Evolutionary conservation across 2,888 invertebrate species (phyloP).

Genomic region (Timandra comae): DNA sequence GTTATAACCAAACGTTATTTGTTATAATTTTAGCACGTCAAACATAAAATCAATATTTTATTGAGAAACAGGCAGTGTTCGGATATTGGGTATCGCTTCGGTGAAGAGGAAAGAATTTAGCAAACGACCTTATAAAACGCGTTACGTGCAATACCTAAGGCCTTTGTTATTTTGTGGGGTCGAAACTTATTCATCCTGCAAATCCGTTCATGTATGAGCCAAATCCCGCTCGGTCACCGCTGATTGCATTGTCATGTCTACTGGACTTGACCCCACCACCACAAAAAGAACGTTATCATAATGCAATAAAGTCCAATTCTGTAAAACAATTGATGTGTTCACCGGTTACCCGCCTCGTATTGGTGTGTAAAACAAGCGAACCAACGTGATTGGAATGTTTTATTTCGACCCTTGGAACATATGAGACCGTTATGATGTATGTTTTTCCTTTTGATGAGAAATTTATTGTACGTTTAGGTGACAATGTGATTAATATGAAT

Average conservation of each 20-base stretch:
- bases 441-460: constrained; percentile 62
- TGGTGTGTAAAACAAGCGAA: constrained; percentile 74
- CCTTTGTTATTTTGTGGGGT: constrained; percentile 74
- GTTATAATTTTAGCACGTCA: too few species aligned
- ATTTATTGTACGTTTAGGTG: constrained; percentile 48
- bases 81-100: constrained; percentile 24
- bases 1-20: too few species aligned
- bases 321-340: constrained; percentile 10
- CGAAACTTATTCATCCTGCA: constrained; percentile 76
- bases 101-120: constrained; percentile 56
- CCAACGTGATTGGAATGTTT: constrained; percentile 75
- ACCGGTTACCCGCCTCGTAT: constrained; percentile 56
- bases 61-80: constrained; percentile 13
- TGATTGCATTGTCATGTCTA: constrained; percentile 77
- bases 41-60: constrained; percentile 14
- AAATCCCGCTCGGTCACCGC: constrained; percentile 76
- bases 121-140: constrained; percentile 65
- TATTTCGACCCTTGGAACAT: constrained; percentile 66
- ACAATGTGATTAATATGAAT: constrained; percentile 38
- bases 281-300: constrained; percentile 26
- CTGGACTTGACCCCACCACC: constrained; percentile 28
- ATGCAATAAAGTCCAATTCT: constrained; percentile 13
- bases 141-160: constrained; percentile 56
- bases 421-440: constrained; percentile 72
- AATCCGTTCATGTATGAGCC: constrained; percentile 75